phyloP scores from a whole-genome alignment of 2,113 vertebrate genomes.

The Geococcyx californianus region DNA sequence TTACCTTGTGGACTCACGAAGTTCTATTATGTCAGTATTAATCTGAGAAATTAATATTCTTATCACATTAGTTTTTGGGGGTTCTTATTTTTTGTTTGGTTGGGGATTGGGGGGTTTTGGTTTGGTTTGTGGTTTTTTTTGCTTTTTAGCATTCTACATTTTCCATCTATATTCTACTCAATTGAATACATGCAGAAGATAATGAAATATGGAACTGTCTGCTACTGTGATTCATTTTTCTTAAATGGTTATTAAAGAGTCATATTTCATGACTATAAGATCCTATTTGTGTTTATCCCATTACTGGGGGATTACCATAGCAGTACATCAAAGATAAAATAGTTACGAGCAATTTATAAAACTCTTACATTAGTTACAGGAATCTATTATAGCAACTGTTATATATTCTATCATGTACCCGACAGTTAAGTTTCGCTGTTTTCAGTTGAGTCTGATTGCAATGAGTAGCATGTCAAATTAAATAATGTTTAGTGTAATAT shows the following conservation, averaged over 20 bases:
- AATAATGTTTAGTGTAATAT: not conserved
- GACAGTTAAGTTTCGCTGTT: not conserved
- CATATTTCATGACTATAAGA: slow-evolving; percentile 17
- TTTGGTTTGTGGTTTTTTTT: not conserved
- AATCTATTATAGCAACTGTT: not conserved
- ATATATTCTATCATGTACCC: not conserved
- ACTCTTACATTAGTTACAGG: not conserved
- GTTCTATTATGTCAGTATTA: not conserved
- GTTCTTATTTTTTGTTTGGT: not conserved
- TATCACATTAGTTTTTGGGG: not conserved
- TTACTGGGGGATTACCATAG: not conserved
- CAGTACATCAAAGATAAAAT: not conserved
- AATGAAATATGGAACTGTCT: not conserved
- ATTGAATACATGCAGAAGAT: not conserved
- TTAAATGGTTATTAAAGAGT: not conserved
- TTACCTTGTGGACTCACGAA: not conserved
- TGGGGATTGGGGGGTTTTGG: no score
- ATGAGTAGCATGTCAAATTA: not conserved
- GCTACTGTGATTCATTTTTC: slow-evolving; percentile 1
- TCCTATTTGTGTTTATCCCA: slow-evolving; percentile 13
- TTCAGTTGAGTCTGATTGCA: not conserved
- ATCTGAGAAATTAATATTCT: not conserved
- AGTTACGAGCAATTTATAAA: not conserved
- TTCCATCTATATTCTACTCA: not conserved
- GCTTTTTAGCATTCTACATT: not conserved